These are phyloP conservation scores for Epizoanthus stellaris DNA, from an alignment of 92 coral and sea anemone genomes.

Conservation along the genomic window DNA sequence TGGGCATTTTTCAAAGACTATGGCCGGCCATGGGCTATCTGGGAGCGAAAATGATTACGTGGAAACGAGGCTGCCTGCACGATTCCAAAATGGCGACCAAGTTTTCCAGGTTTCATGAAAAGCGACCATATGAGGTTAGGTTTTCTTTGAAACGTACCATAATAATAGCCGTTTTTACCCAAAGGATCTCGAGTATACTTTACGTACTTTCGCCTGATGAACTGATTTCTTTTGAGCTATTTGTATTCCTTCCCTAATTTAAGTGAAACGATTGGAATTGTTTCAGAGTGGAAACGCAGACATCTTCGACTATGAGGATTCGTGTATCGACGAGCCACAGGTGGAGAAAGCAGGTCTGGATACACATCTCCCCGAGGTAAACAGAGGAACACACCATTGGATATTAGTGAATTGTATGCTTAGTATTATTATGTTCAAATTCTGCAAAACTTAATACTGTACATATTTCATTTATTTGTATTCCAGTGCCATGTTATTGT, in stretches of 20 bases:
- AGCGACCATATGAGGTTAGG: conserved; percentile 89
- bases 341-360: conserved; percentile 93
- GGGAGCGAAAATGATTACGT: not conserved
- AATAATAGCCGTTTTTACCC: not conserved
- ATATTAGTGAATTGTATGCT: not conserved
- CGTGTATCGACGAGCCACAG: conserved; percentile 64
- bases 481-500: too few species aligned
- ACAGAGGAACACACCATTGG: not conserved
- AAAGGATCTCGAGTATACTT: too few species aligned
- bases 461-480: too few species aligned
- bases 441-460: not conserved
- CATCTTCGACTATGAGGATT: conserved; percentile 44
- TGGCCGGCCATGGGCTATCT: too few species aligned
- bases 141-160: conserved; percentile 9
- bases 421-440: not conserved
- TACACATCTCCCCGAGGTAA: conserved; percentile 93
- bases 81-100: conserved; percentile 89
- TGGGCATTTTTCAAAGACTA: too few species aligned
- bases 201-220: too few species aligned
- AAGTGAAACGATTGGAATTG: conserved; percentile 29
- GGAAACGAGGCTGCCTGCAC: conserved; percentile 1
- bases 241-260: not conserved
- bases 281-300: conserved; percentile 50
- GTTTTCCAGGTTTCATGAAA: conserved; percentile 96
- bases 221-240: not conserved